These are phyloP conservation scores for Halichoeres trimaculatus DNA, from an alignment of 2,113 vertebrate species.

Conservation along the genomic window DNA sequence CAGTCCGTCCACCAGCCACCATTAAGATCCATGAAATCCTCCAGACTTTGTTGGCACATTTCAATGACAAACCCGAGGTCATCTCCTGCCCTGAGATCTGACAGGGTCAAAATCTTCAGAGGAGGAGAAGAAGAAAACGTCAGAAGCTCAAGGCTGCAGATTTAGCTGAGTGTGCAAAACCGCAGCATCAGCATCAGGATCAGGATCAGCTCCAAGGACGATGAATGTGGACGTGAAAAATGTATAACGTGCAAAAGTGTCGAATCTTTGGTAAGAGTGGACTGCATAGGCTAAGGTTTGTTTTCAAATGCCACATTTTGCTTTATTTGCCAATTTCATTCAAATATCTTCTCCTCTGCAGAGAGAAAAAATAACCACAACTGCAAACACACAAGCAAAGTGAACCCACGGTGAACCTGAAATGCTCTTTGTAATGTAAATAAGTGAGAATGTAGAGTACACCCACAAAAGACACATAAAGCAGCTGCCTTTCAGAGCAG, in stretches of 20 bases:
- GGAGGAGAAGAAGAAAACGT: conserved; percentile 32
- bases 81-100: conserved; percentile 58
- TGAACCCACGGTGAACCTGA: conserved; percentile 37
- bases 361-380: not conserved
- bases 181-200: conserved; percentile 17
- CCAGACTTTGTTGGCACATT: conserved; percentile 56
- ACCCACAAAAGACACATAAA: conserved; percentile 5
- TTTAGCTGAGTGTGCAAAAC: conserved; percentile 56
- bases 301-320: not conserved
- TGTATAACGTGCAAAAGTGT: conserved; percentile 6
- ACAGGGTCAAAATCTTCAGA: conserved; percentile 61
- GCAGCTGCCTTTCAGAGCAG: conserved; percentile 7
- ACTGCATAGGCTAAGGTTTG: not conserved
- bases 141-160: conserved; percentile 53
- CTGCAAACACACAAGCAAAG: conserved; percentile 6
- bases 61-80: conserved; percentile 65
- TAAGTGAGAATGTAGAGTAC: not conserved
- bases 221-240: conserved; percentile 2
- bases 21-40: conserved; percentile 33
- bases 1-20: conserved; percentile 12
- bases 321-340: conserved; percentile 45
- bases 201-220: conserved; percentile 43
- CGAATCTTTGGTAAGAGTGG: conserved; percentile 14
- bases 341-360: conserved; percentile 23
- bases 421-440: conserved; percentile 45